Base-by-base conservation (phyloP, 2,888 invertebrate species). In the Drosophila vallismaia region DNA sequence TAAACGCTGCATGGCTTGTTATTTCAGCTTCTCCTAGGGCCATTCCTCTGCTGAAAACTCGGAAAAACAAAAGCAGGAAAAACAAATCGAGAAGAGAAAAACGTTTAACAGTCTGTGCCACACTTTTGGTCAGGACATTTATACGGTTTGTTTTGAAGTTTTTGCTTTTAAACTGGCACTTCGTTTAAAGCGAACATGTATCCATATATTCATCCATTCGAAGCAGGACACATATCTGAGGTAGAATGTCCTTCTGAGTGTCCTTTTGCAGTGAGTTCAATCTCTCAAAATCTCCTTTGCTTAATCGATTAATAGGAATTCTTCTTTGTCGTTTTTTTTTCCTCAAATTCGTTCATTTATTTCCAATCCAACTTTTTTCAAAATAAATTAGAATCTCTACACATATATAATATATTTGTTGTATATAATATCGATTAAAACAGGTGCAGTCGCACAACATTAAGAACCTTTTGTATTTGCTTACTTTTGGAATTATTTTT, bases 1-100 rank as follows among this genome's bases (percentile, higher is more conserved):
- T 86, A 86, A 82, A 80, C 86, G 82, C 67, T 77, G 73, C 82
- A 68, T 73, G 77, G 80, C 77, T 82, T 82, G 82, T 77, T 83
- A 67, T 63, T 57, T 71, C 71, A 63, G 70, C 40, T 64, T 64
- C 62, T 63, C 24, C 64, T 45, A 33, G 4, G 64, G 53, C 74
- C 58, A 19, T n/a, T 31, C 4, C 29, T 52, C 55, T 58, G 19
- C 49, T 50, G 49, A 56, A 53, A 63, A 64, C 60, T 69, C 69
- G 7, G 71, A 42, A 54, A 69, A 69, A 51, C 49, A 70, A 59
- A 71, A 68, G 50, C 71, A 63, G 49, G 64, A 77, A 74, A 82
- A 29, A 77, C n/a, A 19, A 36, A n/a, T 36, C n/a, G 19, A 55
- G 29, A 55, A 45, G 29, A 55, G 45, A 60, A 60, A 24, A 68